Evolutionary conservation across 1,140 invertebrate species (phyloP).

Genomic region (Listronotus bonariensis): DNA sequence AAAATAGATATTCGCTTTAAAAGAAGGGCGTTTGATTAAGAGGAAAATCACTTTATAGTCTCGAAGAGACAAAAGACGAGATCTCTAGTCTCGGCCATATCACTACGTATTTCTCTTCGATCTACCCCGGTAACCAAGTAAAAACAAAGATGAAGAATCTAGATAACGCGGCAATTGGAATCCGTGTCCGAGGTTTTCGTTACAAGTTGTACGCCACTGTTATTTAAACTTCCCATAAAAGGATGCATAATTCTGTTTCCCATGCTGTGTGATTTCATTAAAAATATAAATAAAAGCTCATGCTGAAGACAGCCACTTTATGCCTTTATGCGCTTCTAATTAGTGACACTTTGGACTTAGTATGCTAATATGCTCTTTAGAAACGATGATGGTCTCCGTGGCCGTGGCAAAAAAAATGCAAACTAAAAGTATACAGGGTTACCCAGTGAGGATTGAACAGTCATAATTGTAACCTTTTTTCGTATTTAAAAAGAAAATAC

Average conservation of each 20-base stretch:
- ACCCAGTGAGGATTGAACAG: no score
- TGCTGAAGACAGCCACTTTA: conserved; percentile 37
- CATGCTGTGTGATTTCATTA: conserved; percentile 46
- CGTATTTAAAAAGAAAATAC: no score
- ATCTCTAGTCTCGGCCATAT: no score
- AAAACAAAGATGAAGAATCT: conserved; percentile 41
- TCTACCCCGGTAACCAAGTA: conserved; percentile 13
- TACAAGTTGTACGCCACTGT: conserved; percentile 52
- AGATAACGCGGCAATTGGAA: conserved; percentile 50
- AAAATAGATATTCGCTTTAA: no score
- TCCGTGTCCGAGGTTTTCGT: conserved; percentile 50
- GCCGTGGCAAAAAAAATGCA: conserved; percentile 1
- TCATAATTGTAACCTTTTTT: no score
- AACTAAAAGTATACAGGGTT: neutral
- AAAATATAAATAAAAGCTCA: conserved; percentile 41
- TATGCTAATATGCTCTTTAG: conserved; percentile 7
- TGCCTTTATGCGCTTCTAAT: conserved; percentile 42
- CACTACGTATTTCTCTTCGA: neutral
- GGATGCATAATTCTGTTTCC: conserved; percentile 50
- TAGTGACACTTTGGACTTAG: conserved; percentile 27
- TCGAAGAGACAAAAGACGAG: no score
- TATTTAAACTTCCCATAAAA: conserved; percentile 48
- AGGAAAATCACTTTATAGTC: no score
- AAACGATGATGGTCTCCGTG: neutral
- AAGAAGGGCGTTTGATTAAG: no score